A percentile compares a stretch with the other conserved stretches of the same genome.
Evolutionary conservation across 2,113 vertebrate genomes (phyloP).

Genomic region (Scatophagus argus): DNA sequence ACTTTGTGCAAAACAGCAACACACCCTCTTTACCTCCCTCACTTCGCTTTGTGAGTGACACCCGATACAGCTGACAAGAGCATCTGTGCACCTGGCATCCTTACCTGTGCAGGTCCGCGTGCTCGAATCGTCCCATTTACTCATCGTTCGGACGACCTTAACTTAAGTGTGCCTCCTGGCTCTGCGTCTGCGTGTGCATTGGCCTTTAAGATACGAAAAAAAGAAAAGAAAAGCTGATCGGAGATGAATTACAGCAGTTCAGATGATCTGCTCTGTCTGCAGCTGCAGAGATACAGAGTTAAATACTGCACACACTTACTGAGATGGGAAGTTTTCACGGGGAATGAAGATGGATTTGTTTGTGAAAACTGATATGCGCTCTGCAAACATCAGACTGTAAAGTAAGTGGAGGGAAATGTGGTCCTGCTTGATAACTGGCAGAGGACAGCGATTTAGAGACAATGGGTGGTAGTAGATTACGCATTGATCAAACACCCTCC

Average conservation of each 20-base stretch:
- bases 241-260: slow-evolving; percentile 3
- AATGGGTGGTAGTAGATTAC: slow-evolving; percentile 53
- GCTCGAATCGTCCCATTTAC: slow-evolving; percentile 29
- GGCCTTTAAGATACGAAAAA: slow-evolving; percentile 10
- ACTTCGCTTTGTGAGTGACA: slow-evolving; percentile 54
- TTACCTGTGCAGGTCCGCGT: slow-evolving; percentile 10
- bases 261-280: slow-evolving; percentile 13
- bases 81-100: slow-evolving; percentile 38
- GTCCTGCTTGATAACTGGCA: neutral
- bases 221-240: neutral
- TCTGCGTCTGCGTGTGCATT: slow-evolving; percentile 27
- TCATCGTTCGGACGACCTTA: slow-evolving; percentile 41
- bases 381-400: neutral
- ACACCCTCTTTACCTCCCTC: slow-evolving; percentile 14
- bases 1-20: slow-evolving; percentile 70
- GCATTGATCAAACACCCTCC: slow-evolving; percentile 63
- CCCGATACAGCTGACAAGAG: slow-evolving; percentile 61
- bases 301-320: neutral
- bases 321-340: neutral
- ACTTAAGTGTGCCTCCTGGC: slow-evolving; percentile 26
- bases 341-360: slow-evolving; percentile 2
- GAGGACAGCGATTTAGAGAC: slow-evolving; percentile 57
- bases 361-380: neutral
- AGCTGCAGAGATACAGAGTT: slow-evolving; percentile 8
- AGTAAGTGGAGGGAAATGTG: slow-evolving; percentile 6